These are phyloP conservation scores for Nephrotoma guestfalica DNA, from an alignment of 2,888 invertebrate species.

Conservation along the genomic window DNA sequence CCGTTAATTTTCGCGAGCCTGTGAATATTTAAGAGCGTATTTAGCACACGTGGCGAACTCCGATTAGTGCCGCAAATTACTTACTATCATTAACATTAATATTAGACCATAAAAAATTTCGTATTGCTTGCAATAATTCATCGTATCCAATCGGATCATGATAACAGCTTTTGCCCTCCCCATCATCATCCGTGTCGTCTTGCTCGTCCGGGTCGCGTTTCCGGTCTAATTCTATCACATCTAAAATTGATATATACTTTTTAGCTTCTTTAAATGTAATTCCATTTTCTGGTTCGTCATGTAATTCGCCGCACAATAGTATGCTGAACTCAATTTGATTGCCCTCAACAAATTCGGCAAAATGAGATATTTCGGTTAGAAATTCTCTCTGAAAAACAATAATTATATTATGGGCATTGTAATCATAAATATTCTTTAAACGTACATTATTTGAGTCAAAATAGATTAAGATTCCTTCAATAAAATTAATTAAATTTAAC, in stretches of 20 bases:
- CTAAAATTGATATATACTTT: slow-evolving; percentile 16
- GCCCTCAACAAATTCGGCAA: slow-evolving; percentile 16
- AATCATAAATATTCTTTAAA: not conserved
- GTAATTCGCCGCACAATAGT: slow-evolving; percentile 16
- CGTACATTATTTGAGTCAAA: slow-evolving; percentile 19
- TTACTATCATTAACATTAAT: slow-evolving; percentile 9
- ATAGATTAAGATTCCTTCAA: slow-evolving; percentile 18
- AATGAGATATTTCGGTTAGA: slow-evolving; percentile 14
- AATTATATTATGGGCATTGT: not conserved
- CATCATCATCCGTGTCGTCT: slow-evolving; percentile 13
- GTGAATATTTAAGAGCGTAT: not conserved
- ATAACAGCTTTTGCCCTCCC: slow-evolving; percentile 9
- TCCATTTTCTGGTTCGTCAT: slow-evolving; percentile 17
- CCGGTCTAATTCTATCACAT: slow-evolving; percentile 18
- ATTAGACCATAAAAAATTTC: slow-evolving; percentile 19
- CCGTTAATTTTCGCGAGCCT: not conserved
- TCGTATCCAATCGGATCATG: slow-evolving; percentile 19
- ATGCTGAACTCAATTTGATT: slow-evolving; percentile 18
- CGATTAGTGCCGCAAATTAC: not conserved
- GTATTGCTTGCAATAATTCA: slow-evolving; percentile 16
- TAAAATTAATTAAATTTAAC: slow-evolving; percentile 14
- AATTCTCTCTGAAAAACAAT: slow-evolving; percentile 14
- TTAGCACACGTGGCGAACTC: not conserved
- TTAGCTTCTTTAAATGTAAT: slow-evolving; percentile 20
- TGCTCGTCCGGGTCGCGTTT: slow-evolving; percentile 13